Percentiles rank a stretch among this genome's conserved stretches.
These are phyloP conservation scores for Lates japonicus DNA, from an alignment of 2,797 vertebrate species.

Conservation along the genomic window DNA sequence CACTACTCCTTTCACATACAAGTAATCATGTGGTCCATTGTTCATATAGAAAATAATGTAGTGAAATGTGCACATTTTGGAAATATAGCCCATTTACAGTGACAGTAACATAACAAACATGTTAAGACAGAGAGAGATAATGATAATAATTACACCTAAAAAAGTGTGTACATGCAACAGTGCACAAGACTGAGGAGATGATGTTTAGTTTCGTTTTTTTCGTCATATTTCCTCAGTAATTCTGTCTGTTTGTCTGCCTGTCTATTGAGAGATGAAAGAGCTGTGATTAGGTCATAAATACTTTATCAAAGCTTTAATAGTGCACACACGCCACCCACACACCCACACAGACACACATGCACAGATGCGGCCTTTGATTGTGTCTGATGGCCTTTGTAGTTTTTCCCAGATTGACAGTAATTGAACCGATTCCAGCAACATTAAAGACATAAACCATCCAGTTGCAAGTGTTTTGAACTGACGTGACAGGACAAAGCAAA, in stretches of 20 bases:
- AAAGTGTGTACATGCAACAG: neutral
- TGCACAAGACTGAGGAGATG: slow-evolving; percentile 25
- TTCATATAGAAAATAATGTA: neutral
- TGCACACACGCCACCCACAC: slow-evolving; percentile 23
- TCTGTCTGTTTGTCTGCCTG: slow-evolving; percentile 55
- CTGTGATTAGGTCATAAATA: slow-evolving; percentile 76
- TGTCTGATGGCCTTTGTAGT: slow-evolving; percentile 77
- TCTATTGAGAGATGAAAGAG: slow-evolving; percentile 71
- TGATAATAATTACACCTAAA: slow-evolving; percentile 15
- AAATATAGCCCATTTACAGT: slow-evolving; percentile 10
- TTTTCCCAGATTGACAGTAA: slow-evolving; percentile 75
- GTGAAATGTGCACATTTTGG: slow-evolving; percentile 11
- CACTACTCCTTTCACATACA: neutral
- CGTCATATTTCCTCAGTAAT: slow-evolving; percentile 27
- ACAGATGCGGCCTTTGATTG: slow-evolving; percentile 61
- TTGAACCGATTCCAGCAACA: slow-evolving; percentile 77
- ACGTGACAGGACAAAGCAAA: slow-evolving; percentile 70
- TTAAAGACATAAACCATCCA: slow-evolving; percentile 74
- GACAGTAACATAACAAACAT: neutral
- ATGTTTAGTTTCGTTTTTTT: slow-evolving; percentile 37
- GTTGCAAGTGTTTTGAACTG: slow-evolving; percentile 61
- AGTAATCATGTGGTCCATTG: neutral
- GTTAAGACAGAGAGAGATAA: neutral
- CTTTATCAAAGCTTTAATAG: slow-evolving; percentile 74
- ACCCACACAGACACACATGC: slow-evolving; percentile 17